Conservation (phyloP, 2,797 vertebrate species). For the Threskiornis aethiopicus region DNA sequence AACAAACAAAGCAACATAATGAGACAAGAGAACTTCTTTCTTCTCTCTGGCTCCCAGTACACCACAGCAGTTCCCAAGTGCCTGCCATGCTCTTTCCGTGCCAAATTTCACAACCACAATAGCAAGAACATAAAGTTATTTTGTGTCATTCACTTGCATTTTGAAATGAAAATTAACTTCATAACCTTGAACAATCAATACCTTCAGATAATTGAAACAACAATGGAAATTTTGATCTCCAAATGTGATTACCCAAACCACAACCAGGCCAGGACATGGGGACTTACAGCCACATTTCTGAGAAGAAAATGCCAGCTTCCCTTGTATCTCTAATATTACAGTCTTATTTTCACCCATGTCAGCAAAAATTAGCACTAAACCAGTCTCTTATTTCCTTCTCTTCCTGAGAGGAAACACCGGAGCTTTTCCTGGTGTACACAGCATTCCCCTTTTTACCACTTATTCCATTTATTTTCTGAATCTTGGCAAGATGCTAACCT, state of each 20-base stretch:
- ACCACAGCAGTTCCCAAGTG: neutral
- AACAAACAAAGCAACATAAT: neutral
- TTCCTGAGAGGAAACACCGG: neutral
- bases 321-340: neutral
- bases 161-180: neutral
- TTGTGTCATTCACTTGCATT: neutral
- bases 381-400: neutral
- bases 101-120: neutral
- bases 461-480: neutral
- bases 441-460: neutral
- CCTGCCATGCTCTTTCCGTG: neutral
- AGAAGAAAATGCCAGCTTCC: neutral
- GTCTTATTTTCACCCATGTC: neutral
- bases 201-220: neutral
- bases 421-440: neutral
- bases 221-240: neutral
- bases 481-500: conserved; percentile 9
- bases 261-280: neutral
- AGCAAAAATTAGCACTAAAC: neutral
- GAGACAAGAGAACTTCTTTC: neutral
- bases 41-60: neutral
- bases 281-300: neutral
- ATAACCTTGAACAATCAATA: neutral
- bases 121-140: neutral
- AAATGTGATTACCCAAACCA: neutral